phyloP scores from a whole-genome alignment of 2,113 vertebrate genomes.

The Hemichromis elongatus region DNA sequence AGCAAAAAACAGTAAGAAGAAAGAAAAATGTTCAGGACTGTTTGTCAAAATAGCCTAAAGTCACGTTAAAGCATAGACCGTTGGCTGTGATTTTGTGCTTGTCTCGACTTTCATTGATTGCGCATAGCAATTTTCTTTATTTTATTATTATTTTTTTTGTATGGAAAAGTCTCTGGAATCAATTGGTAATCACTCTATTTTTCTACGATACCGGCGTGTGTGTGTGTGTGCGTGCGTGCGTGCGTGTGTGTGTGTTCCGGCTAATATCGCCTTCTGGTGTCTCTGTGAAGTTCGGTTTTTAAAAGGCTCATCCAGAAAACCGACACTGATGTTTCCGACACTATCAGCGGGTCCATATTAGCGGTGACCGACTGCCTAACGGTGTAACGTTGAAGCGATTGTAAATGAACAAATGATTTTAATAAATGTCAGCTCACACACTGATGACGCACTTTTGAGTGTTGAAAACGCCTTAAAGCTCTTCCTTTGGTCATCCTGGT shows the following conservation, averaged over 20 bases:
- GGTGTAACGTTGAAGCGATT: slow-evolving; percentile 71
- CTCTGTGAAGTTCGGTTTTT: slow-evolving; percentile 93
- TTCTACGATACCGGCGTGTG: slow-evolving; percentile 49
- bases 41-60: slow-evolving; percentile 15
- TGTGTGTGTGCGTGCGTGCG: neutral
- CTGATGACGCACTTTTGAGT: neutral
- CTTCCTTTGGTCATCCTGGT: neutral
- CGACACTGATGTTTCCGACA: slow-evolving; percentile 87
- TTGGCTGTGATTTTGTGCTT: slow-evolving; percentile 41
- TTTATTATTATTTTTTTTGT: neutral
- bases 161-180: slow-evolving; percentile 28
- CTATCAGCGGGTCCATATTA: slow-evolving; percentile 63
- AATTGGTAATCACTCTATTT: slow-evolving; percentile 65
- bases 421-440: slow-evolving; percentile 68
- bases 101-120: slow-evolving; percentile 40
- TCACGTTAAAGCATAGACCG: slow-evolving; percentile 17
- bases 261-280: slow-evolving; percentile 73
- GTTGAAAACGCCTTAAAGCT: neutral
- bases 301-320: slow-evolving; percentile 91
- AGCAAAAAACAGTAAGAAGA: neutral
- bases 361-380: slow-evolving; percentile 62
- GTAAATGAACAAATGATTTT: slow-evolving; percentile 72
- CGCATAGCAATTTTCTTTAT: slow-evolving; percentile 13
- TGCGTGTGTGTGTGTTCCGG: slow-evolving; percentile 1
- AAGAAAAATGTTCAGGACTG: neutral